Percentiles rank a stretch among this genome's conserved stretches.
phyloP scores from a whole-genome alignment of 2,888 invertebrate genomes.

The Masnerella sp. region DNA sequence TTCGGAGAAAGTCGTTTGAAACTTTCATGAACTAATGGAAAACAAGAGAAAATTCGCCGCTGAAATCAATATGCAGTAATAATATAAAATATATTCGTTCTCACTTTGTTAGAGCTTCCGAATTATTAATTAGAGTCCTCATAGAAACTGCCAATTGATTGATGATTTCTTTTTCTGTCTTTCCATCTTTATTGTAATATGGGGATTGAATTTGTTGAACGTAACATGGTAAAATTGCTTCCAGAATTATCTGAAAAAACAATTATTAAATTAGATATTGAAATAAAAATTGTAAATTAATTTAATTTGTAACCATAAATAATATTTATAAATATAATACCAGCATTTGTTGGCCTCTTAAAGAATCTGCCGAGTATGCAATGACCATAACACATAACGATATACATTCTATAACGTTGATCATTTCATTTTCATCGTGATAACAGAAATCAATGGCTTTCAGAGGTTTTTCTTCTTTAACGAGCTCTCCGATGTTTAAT shows the following conservation, averaged over 20 bases:
- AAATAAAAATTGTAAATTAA: no score
- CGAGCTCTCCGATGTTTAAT: constrained; percentile 92
- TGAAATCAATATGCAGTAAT: no score
- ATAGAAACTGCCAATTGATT: constrained; percentile 95
- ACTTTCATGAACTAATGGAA: not conserved
- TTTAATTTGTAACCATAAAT: not conserved
- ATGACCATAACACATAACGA: constrained; percentile 99
- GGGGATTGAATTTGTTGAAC: constrained; percentile 95
- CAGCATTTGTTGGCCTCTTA: constrained; percentile 93
- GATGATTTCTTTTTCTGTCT: constrained; percentile 95
- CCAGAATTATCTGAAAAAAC: constrained; percentile 88
- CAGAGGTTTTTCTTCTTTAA: constrained; percentile 93
- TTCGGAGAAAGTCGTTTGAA: constrained; percentile 28
- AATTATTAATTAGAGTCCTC: constrained; percentile 96
- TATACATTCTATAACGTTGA: constrained; percentile 97
- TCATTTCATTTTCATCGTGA: constrained; percentile 98
- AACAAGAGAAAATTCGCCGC: no score
- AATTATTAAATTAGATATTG: not conserved
- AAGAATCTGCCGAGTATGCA: constrained; percentile 97
- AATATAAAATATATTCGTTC: constrained; percentile 62
- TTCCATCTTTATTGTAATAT: constrained; percentile 92
- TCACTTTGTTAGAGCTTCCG: constrained; percentile 97
- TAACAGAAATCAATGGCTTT: constrained; percentile 99
- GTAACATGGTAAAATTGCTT: constrained; percentile 97
- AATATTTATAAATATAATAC: constrained; percentile 78